These are phyloP conservation scores for Hydrotaea cyrtoneurina DNA, from an alignment of 2,888 invertebrate species.

Conservation along the genomic window DNA sequence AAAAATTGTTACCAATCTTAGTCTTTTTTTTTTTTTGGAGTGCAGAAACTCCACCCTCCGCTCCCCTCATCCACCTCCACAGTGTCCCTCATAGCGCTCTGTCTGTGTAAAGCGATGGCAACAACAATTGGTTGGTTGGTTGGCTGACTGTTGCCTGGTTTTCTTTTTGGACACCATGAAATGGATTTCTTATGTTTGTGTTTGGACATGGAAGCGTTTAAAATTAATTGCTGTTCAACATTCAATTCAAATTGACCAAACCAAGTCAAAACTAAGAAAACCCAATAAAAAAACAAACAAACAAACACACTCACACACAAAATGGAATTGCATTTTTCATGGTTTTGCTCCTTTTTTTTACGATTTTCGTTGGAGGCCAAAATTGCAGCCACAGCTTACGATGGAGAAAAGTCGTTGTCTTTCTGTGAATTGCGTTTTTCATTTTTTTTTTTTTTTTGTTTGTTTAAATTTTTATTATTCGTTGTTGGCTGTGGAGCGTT, in stretches of 20 bases:
- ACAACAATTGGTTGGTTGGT: conserved; percentile 12
- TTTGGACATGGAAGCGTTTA: conserved; percentile 68
- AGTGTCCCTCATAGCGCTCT: too few relatives aligned
- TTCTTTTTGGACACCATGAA: conserved; percentile 59
- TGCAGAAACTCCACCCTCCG: background rate
- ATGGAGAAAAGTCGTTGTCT: background rate
- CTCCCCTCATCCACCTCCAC: background rate
- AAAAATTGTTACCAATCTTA: conserved; percentile 41
- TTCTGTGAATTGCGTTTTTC: background rate
- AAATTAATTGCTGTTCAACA: conserved; percentile 68
- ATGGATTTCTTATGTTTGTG: conserved; percentile 68
- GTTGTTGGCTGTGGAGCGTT: too few relatives aligned
- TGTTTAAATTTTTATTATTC: too few relatives aligned
- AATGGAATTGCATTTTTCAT: conserved; percentile 26
- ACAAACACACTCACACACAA: background rate
- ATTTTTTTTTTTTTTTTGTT: background rate
- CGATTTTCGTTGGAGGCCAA: background rate
- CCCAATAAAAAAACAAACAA: too few relatives aligned
- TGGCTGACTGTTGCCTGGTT: background rate
- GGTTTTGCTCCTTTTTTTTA: background rate
- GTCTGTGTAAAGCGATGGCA: too few relatives aligned
- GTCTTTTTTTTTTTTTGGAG: background rate
- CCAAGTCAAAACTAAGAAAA: conserved; percentile 8
- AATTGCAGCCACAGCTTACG: background rate
- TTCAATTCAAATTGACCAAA: conserved; percentile 66